Conservation (phyloP, 2,888 invertebrate species). For the Rhogogaster chlorosoma region DNA sequence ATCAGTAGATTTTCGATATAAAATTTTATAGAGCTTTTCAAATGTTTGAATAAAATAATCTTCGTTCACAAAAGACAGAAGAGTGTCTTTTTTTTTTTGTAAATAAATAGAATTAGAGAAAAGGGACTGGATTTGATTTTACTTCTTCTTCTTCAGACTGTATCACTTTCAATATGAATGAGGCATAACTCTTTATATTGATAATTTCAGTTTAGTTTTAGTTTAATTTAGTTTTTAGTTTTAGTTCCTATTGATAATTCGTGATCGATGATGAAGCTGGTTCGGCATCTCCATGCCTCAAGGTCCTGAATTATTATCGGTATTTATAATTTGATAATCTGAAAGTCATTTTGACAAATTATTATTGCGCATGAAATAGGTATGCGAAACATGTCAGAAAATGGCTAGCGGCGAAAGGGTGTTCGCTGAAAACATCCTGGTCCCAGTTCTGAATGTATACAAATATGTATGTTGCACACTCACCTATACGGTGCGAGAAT, state of each 20-base stretch:
- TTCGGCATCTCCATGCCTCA: not conserved
- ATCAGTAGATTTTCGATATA: not conserved
- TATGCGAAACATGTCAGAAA: constrained; percentile 17
- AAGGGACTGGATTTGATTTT: not conserved
- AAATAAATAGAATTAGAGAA: not conserved
- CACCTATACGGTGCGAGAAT: not conserved
- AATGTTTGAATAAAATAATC: not conserved
- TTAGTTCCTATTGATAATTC: not conserved
- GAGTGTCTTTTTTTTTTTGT: not conserved
- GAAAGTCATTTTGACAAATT: constrained; percentile 36
- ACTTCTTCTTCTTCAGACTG: not conserved
- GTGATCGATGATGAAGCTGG: not conserved
- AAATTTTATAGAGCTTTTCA: not conserved
- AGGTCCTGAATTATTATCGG: not conserved
- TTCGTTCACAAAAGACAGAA: not conserved
- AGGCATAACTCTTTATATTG: too few species aligned
- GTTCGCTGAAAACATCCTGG: not conserved
- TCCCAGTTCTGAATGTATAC: not conserved
- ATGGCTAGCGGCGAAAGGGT: not conserved
- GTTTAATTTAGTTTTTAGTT: too few species aligned
- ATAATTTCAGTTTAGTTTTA: too few species aligned
- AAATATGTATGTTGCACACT: not conserved
- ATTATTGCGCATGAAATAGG: constrained; percentile 14
- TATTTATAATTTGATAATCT: not conserved
- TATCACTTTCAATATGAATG: too few species aligned